These are phyloP conservation scores for Malurus elegans DNA, from an alignment of 2,113 vertebrate genomes.

Conservation along the genomic window DNA sequence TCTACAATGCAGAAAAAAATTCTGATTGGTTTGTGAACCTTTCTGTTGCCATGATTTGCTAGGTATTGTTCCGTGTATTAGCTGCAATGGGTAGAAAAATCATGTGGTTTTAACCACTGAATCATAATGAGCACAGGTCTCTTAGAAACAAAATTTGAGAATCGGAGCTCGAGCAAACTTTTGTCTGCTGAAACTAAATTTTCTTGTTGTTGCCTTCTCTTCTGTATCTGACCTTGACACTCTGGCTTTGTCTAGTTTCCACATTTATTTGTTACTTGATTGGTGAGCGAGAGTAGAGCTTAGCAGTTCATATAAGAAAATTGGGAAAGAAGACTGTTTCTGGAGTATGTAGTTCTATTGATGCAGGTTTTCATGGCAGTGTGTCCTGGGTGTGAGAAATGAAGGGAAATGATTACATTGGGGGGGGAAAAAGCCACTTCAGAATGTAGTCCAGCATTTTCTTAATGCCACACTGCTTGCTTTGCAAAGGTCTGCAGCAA, in stretches of 20 bases:
- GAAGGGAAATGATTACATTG: rapidly evolving
- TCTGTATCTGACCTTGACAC: neutral
- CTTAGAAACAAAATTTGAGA: neutral
- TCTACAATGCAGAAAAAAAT: neutral
- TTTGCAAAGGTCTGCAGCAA: neutral
- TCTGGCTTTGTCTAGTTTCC: neutral
- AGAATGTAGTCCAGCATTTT: neutral
- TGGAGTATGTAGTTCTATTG: neutral
- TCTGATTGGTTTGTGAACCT: neutral
- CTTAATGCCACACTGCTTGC: neutral
- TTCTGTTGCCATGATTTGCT: neutral
- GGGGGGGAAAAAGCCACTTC: rapidly evolving
- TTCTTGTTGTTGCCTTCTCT: neutral
- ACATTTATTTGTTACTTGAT: neutral
- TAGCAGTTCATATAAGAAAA: neutral
- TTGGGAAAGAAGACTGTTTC: neutral
- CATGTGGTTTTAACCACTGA: neutral
- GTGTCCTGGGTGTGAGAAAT: neutral
- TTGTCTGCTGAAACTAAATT: neutral
- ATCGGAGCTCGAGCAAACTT: neutral
- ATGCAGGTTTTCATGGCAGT: neutral
- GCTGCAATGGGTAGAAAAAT: neutral
- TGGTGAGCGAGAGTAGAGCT: neutral
- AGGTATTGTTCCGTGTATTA: neutral
- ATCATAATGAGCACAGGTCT: neutral